phyloP scores from a whole-genome alignment of 2,888 invertebrate genomes.

The Eupithecia tripunctaria region DNA sequence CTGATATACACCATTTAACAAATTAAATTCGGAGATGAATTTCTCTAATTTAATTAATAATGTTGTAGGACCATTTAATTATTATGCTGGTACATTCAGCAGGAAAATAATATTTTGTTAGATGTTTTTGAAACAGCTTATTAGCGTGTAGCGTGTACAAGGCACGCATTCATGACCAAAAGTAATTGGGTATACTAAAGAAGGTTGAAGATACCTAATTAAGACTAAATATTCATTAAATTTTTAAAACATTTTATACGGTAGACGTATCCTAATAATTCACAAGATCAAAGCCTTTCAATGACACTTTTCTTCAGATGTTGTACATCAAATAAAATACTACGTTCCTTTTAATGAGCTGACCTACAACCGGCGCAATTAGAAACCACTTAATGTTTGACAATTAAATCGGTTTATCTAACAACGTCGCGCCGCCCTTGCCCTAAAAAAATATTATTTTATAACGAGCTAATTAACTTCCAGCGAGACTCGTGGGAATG shows the following conservation, averaged over 20 bases:
- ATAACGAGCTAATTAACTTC: slow-evolving; percentile 39
- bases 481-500: slow-evolving; percentile 10
- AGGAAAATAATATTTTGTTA: too few species aligned
- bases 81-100: slow-evolving; percentile 4
- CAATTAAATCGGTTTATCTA: slow-evolving; percentile 29
- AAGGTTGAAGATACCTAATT: not conserved
- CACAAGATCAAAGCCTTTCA: not conserved
- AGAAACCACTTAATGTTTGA: slow-evolving; percentile 22
- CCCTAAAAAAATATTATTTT: slow-evolving; percentile 41
- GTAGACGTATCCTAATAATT: not conserved
- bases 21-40: slow-evolving; percentile 27
- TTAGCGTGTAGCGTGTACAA: too few species aligned
- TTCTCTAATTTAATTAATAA: slow-evolving; percentile 22
- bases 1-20: slow-evolving; percentile 42
- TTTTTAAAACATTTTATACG: not conserved
- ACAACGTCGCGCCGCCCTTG: slow-evolving; percentile 25
- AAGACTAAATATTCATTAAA: not conserved
- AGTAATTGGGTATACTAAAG: not conserved
- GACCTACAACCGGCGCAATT: slow-evolving; percentile 14
- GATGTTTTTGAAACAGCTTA: too few species aligned
- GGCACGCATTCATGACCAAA: not conserved
- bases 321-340: slow-evolving; percentile 6
- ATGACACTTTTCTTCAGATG: not conserved
- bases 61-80: slow-evolving; percentile 15
- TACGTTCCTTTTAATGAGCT: not conserved